Evolutionary conservation across 2,113 vertebrate species (phyloP).

Genomic region (Promerops cafer): DNA sequence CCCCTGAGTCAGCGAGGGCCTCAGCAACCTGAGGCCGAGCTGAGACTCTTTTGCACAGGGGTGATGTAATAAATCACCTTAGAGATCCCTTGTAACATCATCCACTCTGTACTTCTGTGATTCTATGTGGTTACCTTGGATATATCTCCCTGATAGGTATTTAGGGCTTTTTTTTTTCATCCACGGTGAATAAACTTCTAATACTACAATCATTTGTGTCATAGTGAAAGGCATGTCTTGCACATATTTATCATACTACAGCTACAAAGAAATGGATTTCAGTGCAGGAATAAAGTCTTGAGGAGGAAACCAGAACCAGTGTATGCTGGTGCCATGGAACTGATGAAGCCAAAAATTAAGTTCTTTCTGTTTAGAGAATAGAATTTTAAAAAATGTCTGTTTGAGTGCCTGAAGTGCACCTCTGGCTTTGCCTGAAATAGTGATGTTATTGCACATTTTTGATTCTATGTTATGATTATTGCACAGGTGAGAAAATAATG

Average conservation of each 20-base stretch:
- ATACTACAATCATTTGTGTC: neutral
- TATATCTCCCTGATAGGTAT: neutral
- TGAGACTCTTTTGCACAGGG: neutral
- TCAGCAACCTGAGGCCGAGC: neutral
- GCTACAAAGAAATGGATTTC: neutral
- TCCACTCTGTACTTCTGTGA: neutral
- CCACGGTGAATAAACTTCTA: neutral
- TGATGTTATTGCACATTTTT: neutral
- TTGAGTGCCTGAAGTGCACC: neutral
- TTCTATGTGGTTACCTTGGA: neutral
- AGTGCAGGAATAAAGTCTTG: neutral
- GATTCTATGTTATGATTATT: neutral
- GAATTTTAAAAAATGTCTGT: neutral
- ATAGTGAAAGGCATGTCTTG: neutral
- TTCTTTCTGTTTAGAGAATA: neutral
- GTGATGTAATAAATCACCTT: neutral
- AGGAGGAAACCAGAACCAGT: neutral
- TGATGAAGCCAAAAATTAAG: neutral
- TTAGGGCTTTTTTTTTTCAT: neutral
- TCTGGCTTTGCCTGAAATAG: neutral
- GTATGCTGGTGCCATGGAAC: neutral
- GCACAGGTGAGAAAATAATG: neutral
- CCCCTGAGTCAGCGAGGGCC: neutral
- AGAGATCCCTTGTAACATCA: neutral
- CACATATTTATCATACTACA: neutral